Conservation (phyloP, 37 sponge, comb jelly and placozoan genomes). For the Bolinopsis microptera region DNA sequence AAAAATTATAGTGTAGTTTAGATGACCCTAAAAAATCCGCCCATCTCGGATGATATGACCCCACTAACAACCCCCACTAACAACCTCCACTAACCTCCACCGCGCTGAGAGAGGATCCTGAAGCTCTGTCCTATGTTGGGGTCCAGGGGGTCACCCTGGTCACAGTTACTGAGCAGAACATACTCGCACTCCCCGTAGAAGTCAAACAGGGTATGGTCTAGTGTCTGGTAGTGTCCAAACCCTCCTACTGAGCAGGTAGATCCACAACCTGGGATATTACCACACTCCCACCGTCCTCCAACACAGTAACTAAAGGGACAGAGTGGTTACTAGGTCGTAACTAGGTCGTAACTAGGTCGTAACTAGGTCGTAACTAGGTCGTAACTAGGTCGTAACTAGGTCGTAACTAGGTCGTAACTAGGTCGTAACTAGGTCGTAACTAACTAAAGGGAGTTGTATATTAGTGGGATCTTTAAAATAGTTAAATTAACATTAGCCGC, state of each 20-base stretch:
- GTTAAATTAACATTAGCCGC: too few species aligned
- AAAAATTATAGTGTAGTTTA: too few species aligned
- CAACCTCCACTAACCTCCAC: neutral
- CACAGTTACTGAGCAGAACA: neutral
- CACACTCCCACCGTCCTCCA: neutral
- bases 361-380: too few species aligned
- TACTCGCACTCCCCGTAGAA: conserved; percentile 23
- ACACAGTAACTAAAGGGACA: neutral
- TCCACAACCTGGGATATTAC: neutral
- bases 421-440: neutral
- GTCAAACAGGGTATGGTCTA: neutral
- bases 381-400: too few species aligned
- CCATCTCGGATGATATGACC: too few species aligned
- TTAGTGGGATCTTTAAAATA: too few species aligned
- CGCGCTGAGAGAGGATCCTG: neutral
- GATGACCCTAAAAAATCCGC: too few species aligned
- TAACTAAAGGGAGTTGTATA: neutral
- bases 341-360: too few species aligned
- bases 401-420: too few species aligned
- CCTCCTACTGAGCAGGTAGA: neutral
- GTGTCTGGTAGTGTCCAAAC: conserved; percentile 14
- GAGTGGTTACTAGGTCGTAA: too few species aligned
- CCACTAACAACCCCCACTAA: neutral
- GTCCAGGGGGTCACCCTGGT: neutral
- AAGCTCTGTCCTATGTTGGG: neutral